Evolutionary conservation across 23 tunicate species (phyloP).

Genomic region (Oikopleura dioica): DNA sequence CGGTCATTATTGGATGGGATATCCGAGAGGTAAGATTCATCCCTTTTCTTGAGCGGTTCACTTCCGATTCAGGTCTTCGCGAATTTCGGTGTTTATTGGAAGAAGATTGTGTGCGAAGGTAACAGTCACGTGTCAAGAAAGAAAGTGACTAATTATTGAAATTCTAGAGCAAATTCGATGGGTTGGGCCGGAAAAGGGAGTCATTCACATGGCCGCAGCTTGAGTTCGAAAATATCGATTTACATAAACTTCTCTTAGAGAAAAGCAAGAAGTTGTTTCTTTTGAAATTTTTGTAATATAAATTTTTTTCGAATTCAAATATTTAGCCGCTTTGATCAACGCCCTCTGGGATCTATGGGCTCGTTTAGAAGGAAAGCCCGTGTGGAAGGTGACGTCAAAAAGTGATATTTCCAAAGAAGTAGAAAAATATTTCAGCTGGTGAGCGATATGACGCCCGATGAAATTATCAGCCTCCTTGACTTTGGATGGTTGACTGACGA

Average conservation of each 20-base stretch:
- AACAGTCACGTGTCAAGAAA: no score
- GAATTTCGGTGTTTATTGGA: not conserved
- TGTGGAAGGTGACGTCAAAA: no score
- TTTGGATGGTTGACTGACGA: constrained; percentile 49
- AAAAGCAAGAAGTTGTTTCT: no score
- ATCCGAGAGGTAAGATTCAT: constrained; percentile 17
- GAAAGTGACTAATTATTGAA: no score
- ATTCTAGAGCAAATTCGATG: not conserved
- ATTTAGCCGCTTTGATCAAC: constrained; percentile 65
- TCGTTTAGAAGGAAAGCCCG: constrained; percentile 25
- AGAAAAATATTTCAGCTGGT: no score
- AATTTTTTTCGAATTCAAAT: no score
- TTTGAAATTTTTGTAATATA: no score
- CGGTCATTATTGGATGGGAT: constrained; percentile 27
- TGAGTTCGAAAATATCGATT: no score
- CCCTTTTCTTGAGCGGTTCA: no score
- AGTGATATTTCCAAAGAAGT: no score
- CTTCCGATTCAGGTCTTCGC: not conserved
- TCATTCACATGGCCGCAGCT: constrained; percentile 73
- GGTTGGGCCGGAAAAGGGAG: constrained; percentile 99
- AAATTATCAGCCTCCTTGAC: constrained; percentile 47
- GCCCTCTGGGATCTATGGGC: constrained; percentile 98
- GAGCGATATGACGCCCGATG: constrained; percentile 76
- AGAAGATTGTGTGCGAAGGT: not conserved
- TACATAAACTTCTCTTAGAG: no score